Base-by-base conservation (phyloP, 2,797 vertebrate species). In the Geotria australis region DNA sequence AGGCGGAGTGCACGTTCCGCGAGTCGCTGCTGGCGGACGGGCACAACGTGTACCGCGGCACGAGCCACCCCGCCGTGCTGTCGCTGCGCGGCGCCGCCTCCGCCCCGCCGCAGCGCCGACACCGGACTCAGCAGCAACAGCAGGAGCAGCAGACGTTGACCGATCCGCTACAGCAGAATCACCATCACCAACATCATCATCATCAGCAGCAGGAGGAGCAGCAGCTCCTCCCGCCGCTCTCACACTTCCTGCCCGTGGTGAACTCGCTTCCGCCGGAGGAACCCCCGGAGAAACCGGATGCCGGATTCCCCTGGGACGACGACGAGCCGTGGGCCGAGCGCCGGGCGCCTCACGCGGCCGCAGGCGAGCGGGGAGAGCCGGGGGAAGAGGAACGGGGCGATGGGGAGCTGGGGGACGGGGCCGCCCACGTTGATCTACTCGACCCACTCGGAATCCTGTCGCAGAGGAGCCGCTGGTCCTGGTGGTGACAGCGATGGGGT, bases 241-340 rank as follows among this genome's bases (percentile, higher is more conserved):
- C 83, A 56, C 79, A 78, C 63, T 98, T 98, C 67, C 69, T 98
- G 46, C 88, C 88, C 2, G 74, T 84, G 70, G 67, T 75, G 58
- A 78, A 67, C 66, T 73, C 67, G 1, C 56, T 79, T 38, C 71
- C 75, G 0, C 56, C 69, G 60, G 61, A 66, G 47, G 15, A 3
- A 57, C 15, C 12, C 12, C 56, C 69, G 60, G 61, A 66, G 47
- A 15, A 3, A 57, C 15, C 12, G 12, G 49, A 53, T 8, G 2
- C 49, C 49, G 12, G 12, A 15, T 7, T n/a, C 7, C 7, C 10
- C 12, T 14, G 47, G 10, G 3, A 46, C 10, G 57, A 46, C 10
- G 57, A 3, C 10, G 8, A 13, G 46, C 15, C 47, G 10, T 9
- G 10, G 46, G 13, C 10, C 48, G 46, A 5, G 46, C 58, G 10